These are phyloP conservation scores for Nephila pilipes DNA, from an alignment of 1,140 invertebrate genomes.

Conservation along the genomic window DNA sequence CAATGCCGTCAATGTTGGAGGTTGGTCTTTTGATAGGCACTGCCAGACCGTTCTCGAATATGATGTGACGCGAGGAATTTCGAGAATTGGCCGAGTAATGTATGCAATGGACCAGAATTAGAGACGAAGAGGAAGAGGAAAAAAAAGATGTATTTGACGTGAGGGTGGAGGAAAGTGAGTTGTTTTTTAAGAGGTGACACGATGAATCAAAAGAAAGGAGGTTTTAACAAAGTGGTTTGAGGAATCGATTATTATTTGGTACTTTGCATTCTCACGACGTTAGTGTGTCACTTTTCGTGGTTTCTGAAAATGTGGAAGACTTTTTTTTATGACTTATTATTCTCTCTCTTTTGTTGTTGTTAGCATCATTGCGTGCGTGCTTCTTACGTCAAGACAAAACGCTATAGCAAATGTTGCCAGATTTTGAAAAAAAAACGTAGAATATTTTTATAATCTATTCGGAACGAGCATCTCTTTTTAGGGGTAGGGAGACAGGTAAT, in stretches of 20 bases:
- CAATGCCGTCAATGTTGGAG: background rate
- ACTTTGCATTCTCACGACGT: background rate
- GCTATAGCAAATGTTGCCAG: no score
- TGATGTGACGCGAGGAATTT: background rate
- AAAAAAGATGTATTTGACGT: background rate
- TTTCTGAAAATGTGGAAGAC: no score
- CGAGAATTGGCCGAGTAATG: background rate
- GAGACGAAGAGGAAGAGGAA: background rate
- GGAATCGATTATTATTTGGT: background rate
- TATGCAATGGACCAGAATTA: constrained; percentile 20
- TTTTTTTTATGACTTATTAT: no score
- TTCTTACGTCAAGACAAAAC: no score
- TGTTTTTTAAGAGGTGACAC: background rate
- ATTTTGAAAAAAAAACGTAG: no score
- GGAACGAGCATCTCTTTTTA: no score
- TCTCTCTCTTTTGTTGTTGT: no score
- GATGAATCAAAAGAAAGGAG: background rate
- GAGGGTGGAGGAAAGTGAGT: background rate
- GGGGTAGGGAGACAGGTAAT: no score
- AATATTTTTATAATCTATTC: no score
- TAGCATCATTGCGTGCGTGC: no score
- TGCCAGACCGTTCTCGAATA: background rate
- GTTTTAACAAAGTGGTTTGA: background rate
- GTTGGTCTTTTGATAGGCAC: background rate
- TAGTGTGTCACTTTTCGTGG: no score